These are phyloP conservation scores for Nycticebus coucang DNA, from an alignment of 2,113 vertebrate genomes.

Conservation along the genomic window DNA sequence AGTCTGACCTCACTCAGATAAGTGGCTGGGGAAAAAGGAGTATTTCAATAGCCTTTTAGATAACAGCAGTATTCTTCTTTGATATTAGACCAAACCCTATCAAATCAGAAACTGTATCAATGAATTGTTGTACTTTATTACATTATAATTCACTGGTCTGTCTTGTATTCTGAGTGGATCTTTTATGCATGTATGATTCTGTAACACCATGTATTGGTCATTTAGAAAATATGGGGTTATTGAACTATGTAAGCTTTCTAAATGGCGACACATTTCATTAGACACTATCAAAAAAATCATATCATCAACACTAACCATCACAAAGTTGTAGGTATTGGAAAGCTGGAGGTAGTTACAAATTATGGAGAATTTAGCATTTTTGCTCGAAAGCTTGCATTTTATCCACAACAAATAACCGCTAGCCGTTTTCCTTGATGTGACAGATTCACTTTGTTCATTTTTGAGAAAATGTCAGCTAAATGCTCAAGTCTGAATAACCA, in stretches of 20 bases:
- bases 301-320: neutral
- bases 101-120: conserved; percentile 1
- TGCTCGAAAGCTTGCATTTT: conserved; percentile 42
- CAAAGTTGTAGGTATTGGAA: neutral
- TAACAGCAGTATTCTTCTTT: neutral
- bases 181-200: neutral
- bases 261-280: neutral
- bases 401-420: neutral
- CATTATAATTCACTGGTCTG: neutral
- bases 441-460: conserved; percentile 10
- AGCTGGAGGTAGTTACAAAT: neutral
- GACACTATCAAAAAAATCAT: neutral
- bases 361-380: conserved; percentile 37
- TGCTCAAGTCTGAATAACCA: neutral
- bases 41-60: neutral
- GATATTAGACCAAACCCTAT: conserved; percentile 18
- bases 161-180: neutral
- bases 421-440: conserved; percentile 23
- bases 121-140: neutral
- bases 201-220: neutral
- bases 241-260: neutral
- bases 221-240: neutral
- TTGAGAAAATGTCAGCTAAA: conserved; percentile 20
- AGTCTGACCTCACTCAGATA: neutral
- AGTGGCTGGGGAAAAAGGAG: neutral